Base-by-base conservation (phyloP, 2,888 invertebrate species). In the Monoplex corrugatus region DNA sequence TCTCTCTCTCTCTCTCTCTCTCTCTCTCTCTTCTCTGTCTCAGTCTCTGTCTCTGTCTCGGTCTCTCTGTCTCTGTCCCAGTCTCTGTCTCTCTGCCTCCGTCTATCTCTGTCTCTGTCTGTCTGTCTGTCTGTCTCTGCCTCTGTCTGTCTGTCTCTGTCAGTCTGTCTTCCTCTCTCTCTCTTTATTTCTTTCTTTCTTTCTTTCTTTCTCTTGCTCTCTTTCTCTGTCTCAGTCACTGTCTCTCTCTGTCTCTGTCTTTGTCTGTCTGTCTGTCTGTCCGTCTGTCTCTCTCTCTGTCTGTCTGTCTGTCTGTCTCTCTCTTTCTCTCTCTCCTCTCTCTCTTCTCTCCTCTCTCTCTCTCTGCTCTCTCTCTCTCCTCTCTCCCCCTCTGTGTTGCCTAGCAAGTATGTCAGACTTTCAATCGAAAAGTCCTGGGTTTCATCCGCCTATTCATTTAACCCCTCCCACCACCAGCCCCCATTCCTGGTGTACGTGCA, bases 31-130 rank as follows among this genome's bases (percentile, higher is more conserved):
- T 28, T 19, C 32, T 19, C 1, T n/a, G n/a, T n/a, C n/a, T n/a
- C n/a, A n/a, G n/a, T n/a, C n/a, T n/a, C 40, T 6, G 23, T 28
- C 6, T 2, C 80, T 2, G 16, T 6, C 80, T 80, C 23, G 19
- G 13, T 43, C 28, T 8, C 23, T 28, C 35, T 23, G 2, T 28
- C 43, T 6, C 28, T 3, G 1, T 3, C 40, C n/a, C 19, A 38
- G 2, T 13, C 19, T 16, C 40, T 40, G 19, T 5, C 28, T 40
- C 40, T 19, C 23, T 40, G 5, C 32, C 40, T 19, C 78, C 40
- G 10, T 35, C 28, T 3, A 91, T 50, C 92, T 89, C 82, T 91
- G 92, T 44, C 92, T 90, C 45, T 92, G 86, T n/a, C 93, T 92
- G 8, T 35, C 10, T 3, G 91, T 57, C 92, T 89, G n/a, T n/a